phyloP scores from a whole-genome alignment of 2,797 vertebrate genomes.

The Poeciliopsis turneri region DNA sequence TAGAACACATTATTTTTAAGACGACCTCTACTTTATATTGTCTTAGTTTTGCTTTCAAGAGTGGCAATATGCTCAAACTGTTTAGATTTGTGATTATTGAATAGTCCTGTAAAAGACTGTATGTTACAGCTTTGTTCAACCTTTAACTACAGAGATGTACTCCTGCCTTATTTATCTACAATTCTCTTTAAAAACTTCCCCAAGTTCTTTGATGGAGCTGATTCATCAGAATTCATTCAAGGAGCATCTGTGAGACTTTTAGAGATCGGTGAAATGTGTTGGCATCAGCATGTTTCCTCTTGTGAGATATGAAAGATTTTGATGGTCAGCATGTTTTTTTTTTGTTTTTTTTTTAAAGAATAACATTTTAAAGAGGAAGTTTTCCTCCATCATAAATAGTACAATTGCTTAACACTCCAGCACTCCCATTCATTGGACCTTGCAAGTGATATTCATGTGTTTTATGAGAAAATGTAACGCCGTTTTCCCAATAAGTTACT shows the following conservation, averaged over 20 bases:
- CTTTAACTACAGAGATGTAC: neutral
- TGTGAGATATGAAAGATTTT: slow-evolving; percentile 24
- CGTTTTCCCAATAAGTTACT: slow-evolving; percentile 28
- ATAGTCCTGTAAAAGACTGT: neutral
- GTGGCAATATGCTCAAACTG: neutral
- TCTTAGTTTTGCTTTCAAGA: neutral
- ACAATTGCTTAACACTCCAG: slow-evolving; percentile 7
- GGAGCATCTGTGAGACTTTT: slow-evolving; percentile 8
- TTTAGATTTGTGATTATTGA: neutral
- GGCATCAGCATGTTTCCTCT: slow-evolving; percentile 34
- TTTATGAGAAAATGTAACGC: neutral
- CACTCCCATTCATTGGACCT: slow-evolving; percentile 21
- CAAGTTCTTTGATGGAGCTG: neutral
- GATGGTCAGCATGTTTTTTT: slow-evolving; percentile 41
- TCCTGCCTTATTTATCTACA: neutral
- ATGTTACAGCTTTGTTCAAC: neutral
- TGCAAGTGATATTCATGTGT: slow-evolving; percentile 26
- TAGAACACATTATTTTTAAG: neutral
- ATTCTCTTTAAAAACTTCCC: neutral
- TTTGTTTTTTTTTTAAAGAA: neutral
- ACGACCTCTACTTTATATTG: neutral
- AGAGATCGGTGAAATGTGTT: slow-evolving; percentile 20
- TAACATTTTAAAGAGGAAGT: slow-evolving; percentile 37
- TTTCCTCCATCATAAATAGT: slow-evolving; percentile 5
- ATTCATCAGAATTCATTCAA: slow-evolving; percentile 2